These are phyloP conservation scores for Drosophila pandora DNA, from an alignment of 1,140 invertebrate genomes.

Conservation along the genomic window DNA sequence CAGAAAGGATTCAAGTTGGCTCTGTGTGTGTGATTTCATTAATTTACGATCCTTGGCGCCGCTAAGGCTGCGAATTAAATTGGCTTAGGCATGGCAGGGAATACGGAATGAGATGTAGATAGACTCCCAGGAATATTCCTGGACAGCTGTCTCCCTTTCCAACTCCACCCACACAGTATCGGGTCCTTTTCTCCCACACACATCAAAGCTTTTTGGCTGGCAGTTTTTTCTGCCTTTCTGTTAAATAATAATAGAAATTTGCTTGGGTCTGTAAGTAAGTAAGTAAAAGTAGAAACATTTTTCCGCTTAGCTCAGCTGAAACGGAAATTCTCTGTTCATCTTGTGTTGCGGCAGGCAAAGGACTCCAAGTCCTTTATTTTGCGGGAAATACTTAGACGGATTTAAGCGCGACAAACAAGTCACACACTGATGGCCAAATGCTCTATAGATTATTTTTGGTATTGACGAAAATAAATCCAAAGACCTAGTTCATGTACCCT, in stretches of 20 bases:
- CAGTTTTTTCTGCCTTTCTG: slow-evolving; percentile 43
- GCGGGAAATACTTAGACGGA: slow-evolving; percentile 73
- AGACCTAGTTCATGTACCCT: not conserved
- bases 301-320: slow-evolving; percentile 80
- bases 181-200: slow-evolving; percentile 35
- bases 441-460: not conserved
- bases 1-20: slow-evolving; percentile 66
- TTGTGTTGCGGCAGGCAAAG: slow-evolving; percentile 60
- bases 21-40: slow-evolving; percentile 71
- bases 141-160: slow-evolving; percentile 12
- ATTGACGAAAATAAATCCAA: not conserved
- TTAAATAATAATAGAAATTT: slow-evolving; percentile 76
- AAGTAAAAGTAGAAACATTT: slow-evolving; percentile 77
- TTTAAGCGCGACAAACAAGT: slow-evolving; percentile 78
- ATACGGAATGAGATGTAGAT: slow-evolving; percentile 58
- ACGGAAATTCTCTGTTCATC: slow-evolving; percentile 70
- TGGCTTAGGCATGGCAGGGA: slow-evolving; percentile 59
- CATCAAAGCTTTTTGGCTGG: slow-evolving; percentile 55
- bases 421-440: not conserved
- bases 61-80: slow-evolving; percentile 69
- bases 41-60: slow-evolving; percentile 73
- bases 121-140: slow-evolving; percentile 15
- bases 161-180: slow-evolving; percentile 5
- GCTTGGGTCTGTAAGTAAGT: slow-evolving; percentile 55
- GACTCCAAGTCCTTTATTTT: slow-evolving; percentile 13